Percentiles rank a stretch among this genome's conserved stretches.
Conservation (phyloP, 2,888 invertebrate genomes). For the Tetropium fuscum region DNA sequence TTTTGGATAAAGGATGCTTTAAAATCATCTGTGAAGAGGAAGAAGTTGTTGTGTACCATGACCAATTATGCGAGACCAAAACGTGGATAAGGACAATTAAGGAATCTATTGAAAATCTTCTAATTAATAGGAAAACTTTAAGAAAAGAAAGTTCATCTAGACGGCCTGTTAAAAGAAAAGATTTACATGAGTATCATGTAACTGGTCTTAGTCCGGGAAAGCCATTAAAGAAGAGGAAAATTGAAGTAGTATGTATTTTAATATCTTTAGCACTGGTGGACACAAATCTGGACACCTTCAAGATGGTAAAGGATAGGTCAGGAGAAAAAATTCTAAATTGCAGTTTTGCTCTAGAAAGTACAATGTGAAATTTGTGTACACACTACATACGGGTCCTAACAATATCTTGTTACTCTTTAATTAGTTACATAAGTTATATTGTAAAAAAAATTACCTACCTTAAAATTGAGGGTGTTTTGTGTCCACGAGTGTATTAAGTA, state of each 20-base stretch:
- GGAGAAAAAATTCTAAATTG: too few relatives aligned
- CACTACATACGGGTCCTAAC: too few relatives aligned
- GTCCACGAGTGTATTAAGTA: too few relatives aligned
- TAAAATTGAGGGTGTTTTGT: too few relatives aligned
- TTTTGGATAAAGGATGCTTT: slow-evolving; percentile 71
- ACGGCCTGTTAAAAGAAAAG: slow-evolving; percentile 71
- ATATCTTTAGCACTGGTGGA: background rate
- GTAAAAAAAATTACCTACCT: too few relatives aligned
- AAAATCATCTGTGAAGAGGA: slow-evolving; percentile 72
- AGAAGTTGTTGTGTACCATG: slow-evolving; percentile 70
- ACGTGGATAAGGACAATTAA: slow-evolving; percentile 71
- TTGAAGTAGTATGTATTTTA: slow-evolving; percentile 26
- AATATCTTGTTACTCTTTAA: too few relatives aligned
- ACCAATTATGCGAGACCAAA: slow-evolving; percentile 68
- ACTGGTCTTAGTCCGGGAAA: slow-evolving; percentile 67
- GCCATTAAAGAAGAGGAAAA: slow-evolving; percentile 65
- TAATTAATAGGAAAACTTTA: slow-evolving; percentile 72
- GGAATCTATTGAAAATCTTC: slow-evolving; percentile 70
- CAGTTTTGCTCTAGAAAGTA: too few relatives aligned
- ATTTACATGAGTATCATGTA: slow-evolving; percentile 70
- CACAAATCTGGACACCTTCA: too few relatives aligned
- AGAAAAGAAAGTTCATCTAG: slow-evolving; percentile 75
- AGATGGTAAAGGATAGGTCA: too few relatives aligned
- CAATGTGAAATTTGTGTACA: too few relatives aligned
- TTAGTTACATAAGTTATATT: too few relatives aligned